These are phyloP conservation scores for Eupithecia subumbrata DNA, from an alignment of 2,888 invertebrate species.

Conservation along the genomic window DNA sequence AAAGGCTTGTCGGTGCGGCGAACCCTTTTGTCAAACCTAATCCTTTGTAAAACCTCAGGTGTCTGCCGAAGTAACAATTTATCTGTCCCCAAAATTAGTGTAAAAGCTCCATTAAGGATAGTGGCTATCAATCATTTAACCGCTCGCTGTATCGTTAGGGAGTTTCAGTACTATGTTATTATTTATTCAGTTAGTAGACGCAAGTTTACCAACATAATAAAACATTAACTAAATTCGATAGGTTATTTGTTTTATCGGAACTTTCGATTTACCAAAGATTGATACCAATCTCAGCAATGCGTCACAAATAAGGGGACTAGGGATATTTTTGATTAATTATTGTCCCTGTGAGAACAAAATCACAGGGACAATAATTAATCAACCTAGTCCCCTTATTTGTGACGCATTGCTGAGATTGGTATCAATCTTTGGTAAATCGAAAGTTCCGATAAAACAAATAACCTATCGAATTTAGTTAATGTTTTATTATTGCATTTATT, in stretches of 20 bases:
- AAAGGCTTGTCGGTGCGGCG: slow-evolving; percentile 9
- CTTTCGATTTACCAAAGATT: neutral
- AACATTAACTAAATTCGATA: neutral
- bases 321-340: neutral
- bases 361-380: neutral
- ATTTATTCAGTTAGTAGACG: slow-evolving; percentile 49
- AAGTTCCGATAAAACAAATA: neutral
- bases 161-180: slow-evolving; percentile 39
- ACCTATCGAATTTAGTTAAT: neutral
- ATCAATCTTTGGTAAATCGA: neutral
- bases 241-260: neutral
- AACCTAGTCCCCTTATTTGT: neutral
- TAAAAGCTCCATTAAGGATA: slow-evolving; percentile 42
- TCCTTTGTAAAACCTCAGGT: slow-evolving; percentile 15
- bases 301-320: neutral
- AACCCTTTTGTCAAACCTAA: slow-evolving; percentile 13
- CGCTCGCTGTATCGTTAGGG: slow-evolving; percentile 42
- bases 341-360: neutral
- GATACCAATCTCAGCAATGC: neutral
- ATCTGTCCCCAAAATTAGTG: slow-evolving; percentile 36
- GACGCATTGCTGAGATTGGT: neutral
- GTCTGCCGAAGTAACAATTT: slow-evolving; percentile 23
- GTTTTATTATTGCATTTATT: neutral
- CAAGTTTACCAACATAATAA: neutral
- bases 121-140: slow-evolving; percentile 54